phyloP scores from a whole-genome alignment of 2,888 invertebrate genomes.

The Tachina grossa region DNA sequence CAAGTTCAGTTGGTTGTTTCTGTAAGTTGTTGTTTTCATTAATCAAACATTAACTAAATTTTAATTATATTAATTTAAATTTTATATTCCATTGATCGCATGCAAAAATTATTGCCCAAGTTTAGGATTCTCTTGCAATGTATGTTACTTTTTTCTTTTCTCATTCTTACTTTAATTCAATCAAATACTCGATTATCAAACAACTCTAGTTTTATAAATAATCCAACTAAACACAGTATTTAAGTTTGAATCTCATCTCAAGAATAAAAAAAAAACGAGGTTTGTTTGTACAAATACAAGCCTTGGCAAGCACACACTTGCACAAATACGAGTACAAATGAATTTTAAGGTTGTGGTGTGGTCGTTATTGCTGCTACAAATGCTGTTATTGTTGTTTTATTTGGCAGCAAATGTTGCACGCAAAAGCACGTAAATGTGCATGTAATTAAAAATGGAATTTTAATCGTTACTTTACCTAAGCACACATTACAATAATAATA shows the following conservation, averaged over 20 bases:
- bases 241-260: not conserved
- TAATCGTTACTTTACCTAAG: slow-evolving; percentile 72
- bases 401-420: slow-evolving; percentile 63
- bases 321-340: not conserved
- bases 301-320: not conserved
- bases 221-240: slow-evolving; percentile 8
- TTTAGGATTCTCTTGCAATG: not conserved
- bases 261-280: slow-evolving; percentile 42
- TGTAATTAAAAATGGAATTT: slow-evolving; percentile 74
- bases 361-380: slow-evolving; percentile 26
- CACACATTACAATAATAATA: slow-evolving; percentile 72
- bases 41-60: no score
- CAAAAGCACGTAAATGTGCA: slow-evolving; percentile 71
- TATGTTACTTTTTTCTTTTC: not conserved
- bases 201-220: not conserved
- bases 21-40: no score
- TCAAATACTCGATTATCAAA: slow-evolving; percentile 37
- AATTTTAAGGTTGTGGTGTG: slow-evolving; percentile 24
- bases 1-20: no score
- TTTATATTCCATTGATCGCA: no score
- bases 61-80: no score
- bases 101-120: no score
- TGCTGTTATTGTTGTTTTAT: slow-evolving; percentile 22
- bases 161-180: not conserved
- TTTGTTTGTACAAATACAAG: slow-evolving; percentile 22